Evolutionary conservation across 2,113 vertebrate genomes (phyloP).

Genomic region (Psettodes erumei): DNA sequence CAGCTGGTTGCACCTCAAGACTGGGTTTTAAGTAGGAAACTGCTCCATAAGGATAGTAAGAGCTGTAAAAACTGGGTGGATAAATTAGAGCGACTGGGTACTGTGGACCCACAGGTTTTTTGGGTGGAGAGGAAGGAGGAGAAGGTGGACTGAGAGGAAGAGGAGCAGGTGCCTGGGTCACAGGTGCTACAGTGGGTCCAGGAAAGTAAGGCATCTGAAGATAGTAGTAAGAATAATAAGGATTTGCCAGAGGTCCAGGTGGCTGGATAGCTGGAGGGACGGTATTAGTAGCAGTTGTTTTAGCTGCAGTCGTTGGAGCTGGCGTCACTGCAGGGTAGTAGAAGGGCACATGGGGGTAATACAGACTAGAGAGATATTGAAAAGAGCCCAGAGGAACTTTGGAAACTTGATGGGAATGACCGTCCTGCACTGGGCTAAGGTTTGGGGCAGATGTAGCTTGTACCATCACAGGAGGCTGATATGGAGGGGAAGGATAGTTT

Average conservation of each 20-base stretch:
- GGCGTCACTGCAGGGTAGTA: constrained; percentile 26
- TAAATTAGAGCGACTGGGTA: background rate
- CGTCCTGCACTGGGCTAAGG: background rate
- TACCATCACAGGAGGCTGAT: background rate
- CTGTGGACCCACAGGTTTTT: constrained; percentile 6
- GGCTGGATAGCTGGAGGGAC: constrained; percentile 9
- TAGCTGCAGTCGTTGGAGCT: background rate
- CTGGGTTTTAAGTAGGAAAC: background rate
- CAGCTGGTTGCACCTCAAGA: background rate
- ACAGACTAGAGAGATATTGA: constrained; percentile 4
- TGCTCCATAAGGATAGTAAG: constrained; percentile 29
- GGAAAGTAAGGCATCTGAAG: constrained; percentile 27
- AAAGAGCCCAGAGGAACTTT: constrained; percentile 12
- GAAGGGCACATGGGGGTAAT: constrained; percentile 24
- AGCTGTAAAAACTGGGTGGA: background rate
- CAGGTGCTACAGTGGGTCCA: constrained; percentile 13
- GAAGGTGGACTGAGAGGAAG: background rate
- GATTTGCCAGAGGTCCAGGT: background rate
- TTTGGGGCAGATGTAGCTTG: constrained; percentile 2
- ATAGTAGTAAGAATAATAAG: constrained; percentile 30
- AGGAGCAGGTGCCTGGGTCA: constrained; percentile 8
- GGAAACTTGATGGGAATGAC: constrained; percentile 1
- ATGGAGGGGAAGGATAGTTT: constrained; percentile 3
- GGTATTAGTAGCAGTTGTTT: background rate
- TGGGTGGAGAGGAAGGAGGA: constrained; percentile 17